A percentile compares a stretch with the other conserved stretches of the same genome.
Conservation (phyloP, 1,140 invertebrate genomes). For the Lethrus apterus region DNA sequence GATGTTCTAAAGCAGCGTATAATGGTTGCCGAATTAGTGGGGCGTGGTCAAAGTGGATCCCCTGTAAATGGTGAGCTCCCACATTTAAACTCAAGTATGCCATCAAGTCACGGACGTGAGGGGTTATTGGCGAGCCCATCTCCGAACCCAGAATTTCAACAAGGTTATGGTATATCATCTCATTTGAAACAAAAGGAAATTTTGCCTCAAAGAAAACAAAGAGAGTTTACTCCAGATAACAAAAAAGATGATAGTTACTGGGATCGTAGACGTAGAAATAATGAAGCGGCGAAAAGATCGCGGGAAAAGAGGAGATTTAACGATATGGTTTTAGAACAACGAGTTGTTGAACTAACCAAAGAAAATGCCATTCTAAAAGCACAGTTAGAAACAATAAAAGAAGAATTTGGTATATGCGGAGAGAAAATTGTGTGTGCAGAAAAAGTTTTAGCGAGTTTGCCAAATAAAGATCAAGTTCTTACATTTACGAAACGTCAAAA, state of each 20-base stretch:
- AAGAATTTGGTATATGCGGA: slow-evolving; percentile 86
- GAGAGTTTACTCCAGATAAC: slow-evolving; percentile 94
- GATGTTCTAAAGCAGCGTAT: slow-evolving; percentile 66
- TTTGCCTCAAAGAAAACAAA: slow-evolving; percentile 82
- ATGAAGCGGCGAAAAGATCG: slow-evolving; percentile 92
- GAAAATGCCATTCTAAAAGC: slow-evolving; percentile 91
- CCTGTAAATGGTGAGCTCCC: slow-evolving; percentile 59
- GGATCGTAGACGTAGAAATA: slow-evolving; percentile 90
- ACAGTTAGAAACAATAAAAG: slow-evolving; percentile 85
- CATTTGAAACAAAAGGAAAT: slow-evolving; percentile 63
- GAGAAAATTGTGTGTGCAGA: slow-evolving; percentile 79
- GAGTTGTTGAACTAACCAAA: slow-evolving; percentile 88
- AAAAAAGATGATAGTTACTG: slow-evolving; percentile 97
- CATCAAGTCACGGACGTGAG: slow-evolving; percentile 43
- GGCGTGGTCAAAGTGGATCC: slow-evolving; percentile 61
- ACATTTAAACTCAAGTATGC: slow-evolving; percentile 50
- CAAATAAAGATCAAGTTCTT: slow-evolving; percentile 73
- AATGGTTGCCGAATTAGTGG: slow-evolving; percentile 78
- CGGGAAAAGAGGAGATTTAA: slow-evolving; percentile 92
- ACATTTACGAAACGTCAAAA: slow-evolving; percentile 75
- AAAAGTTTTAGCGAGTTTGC: slow-evolving; percentile 76
- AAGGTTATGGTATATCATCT: slow-evolving; percentile 40
- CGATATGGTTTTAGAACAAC: slow-evolving; percentile 92
- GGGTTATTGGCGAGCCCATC: slow-evolving; percentile 36
- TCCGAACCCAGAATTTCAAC: slow-evolving; percentile 33